Evolutionary conservation across 2,888 invertebrate genomes (phyloP), one percentile per base, ranked within the genome.

Genomic region (Hetaerina titia): DNA sequence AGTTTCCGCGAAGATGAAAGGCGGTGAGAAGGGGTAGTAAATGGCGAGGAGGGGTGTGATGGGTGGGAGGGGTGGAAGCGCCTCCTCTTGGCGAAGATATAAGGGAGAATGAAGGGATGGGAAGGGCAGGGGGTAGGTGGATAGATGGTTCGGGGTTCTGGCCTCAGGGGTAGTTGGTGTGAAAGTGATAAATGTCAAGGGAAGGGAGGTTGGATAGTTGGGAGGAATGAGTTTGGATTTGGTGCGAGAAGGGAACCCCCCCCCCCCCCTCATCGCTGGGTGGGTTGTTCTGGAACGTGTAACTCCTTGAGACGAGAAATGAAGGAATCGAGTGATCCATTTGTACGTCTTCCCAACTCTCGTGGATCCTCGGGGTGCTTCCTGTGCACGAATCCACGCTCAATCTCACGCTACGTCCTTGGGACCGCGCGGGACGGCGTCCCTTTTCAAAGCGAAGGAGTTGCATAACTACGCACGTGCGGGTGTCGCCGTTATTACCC

Each of bases 151-250:
- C 7, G 60, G 13, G 60, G 60, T 60, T 7, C 13, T 60, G 60
- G 60, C 60, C 60, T 7, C 22, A n/a, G 31, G 9, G 31, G 11
- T 25, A 11, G 81, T 9, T 7, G 81, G 89, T 89, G 89, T 57
- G 89, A 89, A 89, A 89, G 89, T 89, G 89, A 89, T 89, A 89
- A 89, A 89, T 89, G 89, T 57, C 89, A n/a, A 9, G 89, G 57
- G 89, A 81, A 81, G 31, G 81, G 81, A n/a, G 89, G 89, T 58
- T 89, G 89, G 58, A 89, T n/a, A n/a, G 58, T 56, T 56, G 22
- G 89, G 88, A 13, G 8, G 88, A 17, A 6, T 15, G 56, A 57
- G 45, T 45, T 89, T 58, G 89, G 89, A 57, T 89, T 89, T 89
- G 57, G 57, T 89, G 89, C 57, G 57, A 89, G 89, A 56, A 57